Conservation (phyloP, 1,140 invertebrate genomes). For the Frieseomelitta varia region DNA sequence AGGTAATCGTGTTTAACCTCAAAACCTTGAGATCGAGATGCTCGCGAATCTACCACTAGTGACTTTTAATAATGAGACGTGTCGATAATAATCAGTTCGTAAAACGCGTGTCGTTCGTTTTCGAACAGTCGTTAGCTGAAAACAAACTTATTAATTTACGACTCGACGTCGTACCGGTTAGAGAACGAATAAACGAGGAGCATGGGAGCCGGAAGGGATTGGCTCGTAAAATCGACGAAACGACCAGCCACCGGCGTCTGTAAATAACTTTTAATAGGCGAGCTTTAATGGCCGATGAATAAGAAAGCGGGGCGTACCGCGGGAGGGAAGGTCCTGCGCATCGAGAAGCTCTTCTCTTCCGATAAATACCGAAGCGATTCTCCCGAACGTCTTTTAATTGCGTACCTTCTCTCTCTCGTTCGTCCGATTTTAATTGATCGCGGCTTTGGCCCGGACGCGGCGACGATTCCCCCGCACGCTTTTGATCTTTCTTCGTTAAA, state of each 20-base stretch:
- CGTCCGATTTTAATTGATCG: neutral
- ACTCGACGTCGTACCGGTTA: neutral
- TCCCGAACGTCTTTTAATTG: neutral
- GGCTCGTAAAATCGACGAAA: constrained; percentile 15
- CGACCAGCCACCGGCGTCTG: neutral
- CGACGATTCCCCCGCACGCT: too few species aligned
- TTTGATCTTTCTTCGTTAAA: constrained; percentile 8
- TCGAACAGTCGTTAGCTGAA: neutral
- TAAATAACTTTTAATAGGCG: constrained; percentile 28
- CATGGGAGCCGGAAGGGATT: too few species aligned
- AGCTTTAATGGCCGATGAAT: constrained; percentile 6
- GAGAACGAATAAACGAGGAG: neutral
- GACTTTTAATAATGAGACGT: neutral
- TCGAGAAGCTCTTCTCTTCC: neutral
- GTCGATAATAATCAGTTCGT: neutral
- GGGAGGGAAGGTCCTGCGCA: too few species aligned
- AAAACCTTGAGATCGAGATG: too few species aligned
- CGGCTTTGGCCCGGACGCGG: too few species aligned
- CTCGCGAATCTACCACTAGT: too few species aligned
- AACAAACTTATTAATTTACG: neutral
- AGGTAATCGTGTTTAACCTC: too few species aligned
- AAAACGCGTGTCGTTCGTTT: neutral
- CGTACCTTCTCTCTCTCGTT: neutral
- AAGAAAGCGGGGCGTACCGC: neutral
- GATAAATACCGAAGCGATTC: neutral